Base-by-base conservation (phyloP, 2,113 vertebrate genomes). In the Gallinago paraguaiae region DNA sequence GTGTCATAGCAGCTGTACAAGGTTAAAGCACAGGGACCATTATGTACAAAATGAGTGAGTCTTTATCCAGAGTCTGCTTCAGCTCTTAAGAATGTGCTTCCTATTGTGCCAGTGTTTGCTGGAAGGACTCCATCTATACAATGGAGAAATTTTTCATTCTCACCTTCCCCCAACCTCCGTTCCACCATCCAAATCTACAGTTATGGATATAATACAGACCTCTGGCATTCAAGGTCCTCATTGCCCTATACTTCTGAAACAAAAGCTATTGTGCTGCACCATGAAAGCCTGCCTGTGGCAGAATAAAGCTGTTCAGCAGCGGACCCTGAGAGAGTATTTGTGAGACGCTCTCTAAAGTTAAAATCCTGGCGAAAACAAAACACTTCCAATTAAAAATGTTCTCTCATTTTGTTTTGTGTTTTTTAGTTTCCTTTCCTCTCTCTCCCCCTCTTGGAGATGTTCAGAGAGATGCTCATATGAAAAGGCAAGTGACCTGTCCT, bases 181-280 rank as follows among this genome's bases (percentile, higher is more conserved):
- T 96, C 96, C 96, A 97, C 97, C 94, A 93, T 97, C 97, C 76
- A 84, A 97, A 97, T 97, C 97, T 96, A 88, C 95, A 72, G 92
- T 97, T 96, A 98, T 96, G 97, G 97, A 97, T 98, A 98, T 98
- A 97, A 98, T 97, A 95, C 93, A 63, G 97, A 98, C 97, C 97
- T 98, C 97, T 97, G 97, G 97, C 96, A 96, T 97, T 96, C 75
- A 61, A 96, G 96, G 96, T 97, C 93, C 97, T 97, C 97, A 94
- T 97, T 96, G 96, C 97, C 97, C 94, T 94, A 90, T 85, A 95
- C 97, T 98, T 98, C 97, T 97, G 97, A 98, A 97, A 98, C 97
- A 98, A 98, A 97, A 97, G 96, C 97, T 98, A 98, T 98, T 98
- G 96, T 98, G 67, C 78, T 93, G 70, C n/a, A n/a, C 90, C 92